These are phyloP conservation scores for Aegithalos caudatus DNA, from an alignment of 2,113 vertebrate genomes.

Conservation along the genomic window DNA sequence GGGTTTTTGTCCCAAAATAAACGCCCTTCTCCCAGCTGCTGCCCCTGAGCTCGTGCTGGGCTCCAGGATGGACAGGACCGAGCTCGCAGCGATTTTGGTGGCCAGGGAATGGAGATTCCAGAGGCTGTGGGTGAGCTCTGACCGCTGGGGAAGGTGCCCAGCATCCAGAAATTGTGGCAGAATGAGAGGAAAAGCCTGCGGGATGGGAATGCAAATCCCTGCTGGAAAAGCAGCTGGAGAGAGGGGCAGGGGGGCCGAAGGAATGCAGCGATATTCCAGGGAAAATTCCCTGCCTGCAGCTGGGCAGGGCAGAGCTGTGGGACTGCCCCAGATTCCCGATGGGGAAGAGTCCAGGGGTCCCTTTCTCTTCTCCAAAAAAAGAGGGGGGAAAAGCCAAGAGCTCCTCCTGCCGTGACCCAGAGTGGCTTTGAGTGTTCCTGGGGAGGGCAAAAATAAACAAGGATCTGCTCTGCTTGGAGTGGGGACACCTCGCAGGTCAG, in stretches of 20 bases:
- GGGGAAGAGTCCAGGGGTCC: background rate
- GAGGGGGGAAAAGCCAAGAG: background rate
- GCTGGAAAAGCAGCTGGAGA: background rate
- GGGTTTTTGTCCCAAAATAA: background rate
- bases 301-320: background rate
- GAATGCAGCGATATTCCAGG: background rate
- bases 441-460: constrained; percentile 15
- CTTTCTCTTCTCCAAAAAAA: background rate
- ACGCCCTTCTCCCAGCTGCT: background rate
- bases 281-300: background rate
- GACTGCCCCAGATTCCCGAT: background rate
- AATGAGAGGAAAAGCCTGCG: fast-evolving
- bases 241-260: background rate
- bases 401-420: background rate
- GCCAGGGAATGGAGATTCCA: background rate
- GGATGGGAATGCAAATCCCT: fast-evolving
- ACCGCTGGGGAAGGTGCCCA: fast-evolving
- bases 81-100: background rate
- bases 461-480: background rate
- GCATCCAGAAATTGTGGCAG: fast-evolving
- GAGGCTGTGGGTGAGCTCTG: background rate
- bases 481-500: constrained; percentile 2
- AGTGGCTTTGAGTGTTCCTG: background rate
- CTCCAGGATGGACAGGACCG: background rate
- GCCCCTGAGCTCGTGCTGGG: fast-evolving